Percentiles rank a stretch among this genome's conserved stretches.
phyloP scores from a whole-genome alignment of 92 coral and sea anemone species.

The Parazoanthus swiftii region DNA sequence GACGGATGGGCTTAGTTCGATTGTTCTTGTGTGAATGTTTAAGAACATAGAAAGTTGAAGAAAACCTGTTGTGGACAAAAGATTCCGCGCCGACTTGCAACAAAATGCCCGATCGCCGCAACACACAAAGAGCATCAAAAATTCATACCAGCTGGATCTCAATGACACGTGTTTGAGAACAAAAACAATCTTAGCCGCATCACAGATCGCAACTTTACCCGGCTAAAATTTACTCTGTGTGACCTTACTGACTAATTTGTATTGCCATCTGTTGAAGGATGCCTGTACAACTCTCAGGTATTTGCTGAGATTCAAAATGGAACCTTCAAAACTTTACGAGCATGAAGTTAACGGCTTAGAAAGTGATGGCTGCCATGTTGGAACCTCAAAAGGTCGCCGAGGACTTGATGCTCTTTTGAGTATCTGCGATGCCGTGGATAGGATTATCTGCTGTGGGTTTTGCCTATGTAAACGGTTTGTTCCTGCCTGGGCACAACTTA shows the following conservation, averaged over 20 bases:
- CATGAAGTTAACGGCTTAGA: conserved; percentile 21
- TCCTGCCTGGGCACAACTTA: conserved; percentile 58
- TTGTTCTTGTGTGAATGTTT: not conserved
- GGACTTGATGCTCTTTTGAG: conserved; percentile 9
- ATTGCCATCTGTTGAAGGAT: not conserved
- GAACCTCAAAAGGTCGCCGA: conserved; percentile 22
- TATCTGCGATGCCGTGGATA: conserved; percentile 67
- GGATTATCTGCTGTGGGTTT: conserved; percentile 71
- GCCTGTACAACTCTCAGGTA: not conserved
- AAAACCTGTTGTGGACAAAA: conserved; percentile 41
- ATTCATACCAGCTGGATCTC: conserved; percentile 16
- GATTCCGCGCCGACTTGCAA: not conserved
- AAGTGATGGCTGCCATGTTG: conserved; percentile 9
- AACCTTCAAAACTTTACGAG: conserved; percentile 12
- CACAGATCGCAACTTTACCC: not conserved
- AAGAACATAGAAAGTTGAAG: not conserved
- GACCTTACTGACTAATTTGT: not conserved
- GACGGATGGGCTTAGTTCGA: not conserved
- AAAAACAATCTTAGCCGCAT: not conserved
- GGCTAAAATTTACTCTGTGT: not conserved
- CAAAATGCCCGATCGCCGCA: not conserved
- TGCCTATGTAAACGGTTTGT: conserved; percentile 62
- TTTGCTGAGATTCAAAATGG: not conserved
- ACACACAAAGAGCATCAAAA: conserved; percentile 30
- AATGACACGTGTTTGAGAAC: conserved; percentile 43